Conservation (phyloP, 2,888 invertebrate genomes). For the Agonopterix alstromeriana region DNA sequence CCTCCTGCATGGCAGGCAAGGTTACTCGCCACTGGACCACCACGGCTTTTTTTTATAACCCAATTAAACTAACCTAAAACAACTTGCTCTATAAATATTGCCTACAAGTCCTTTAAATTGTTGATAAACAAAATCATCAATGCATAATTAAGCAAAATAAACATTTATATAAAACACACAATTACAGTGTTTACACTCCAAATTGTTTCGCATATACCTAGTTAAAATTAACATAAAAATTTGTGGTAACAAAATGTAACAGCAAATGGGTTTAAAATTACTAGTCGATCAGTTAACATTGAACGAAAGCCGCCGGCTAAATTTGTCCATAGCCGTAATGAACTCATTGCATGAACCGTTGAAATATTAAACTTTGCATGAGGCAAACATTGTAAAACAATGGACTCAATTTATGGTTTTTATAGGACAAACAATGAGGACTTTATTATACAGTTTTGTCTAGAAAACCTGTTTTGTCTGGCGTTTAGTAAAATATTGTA, state of each 20-base stretch:
- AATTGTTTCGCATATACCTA: constrained; percentile 20
- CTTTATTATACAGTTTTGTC: background rate
- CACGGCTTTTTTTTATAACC: too few relatives aligned
- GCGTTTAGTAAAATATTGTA: too few relatives aligned
- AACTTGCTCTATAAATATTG: too few relatives aligned
- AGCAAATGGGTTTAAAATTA: constrained; percentile 42
- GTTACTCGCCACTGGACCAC: too few relatives aligned
- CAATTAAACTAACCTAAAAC: too few relatives aligned
- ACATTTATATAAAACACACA: constrained; percentile 20
- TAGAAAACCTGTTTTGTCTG: background rate
- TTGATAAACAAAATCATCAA: too few relatives aligned
- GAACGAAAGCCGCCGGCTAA: constrained; percentile 37
- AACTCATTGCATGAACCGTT: constrained; percentile 39
- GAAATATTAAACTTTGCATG: constrained; percentile 19
- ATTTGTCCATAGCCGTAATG: constrained; percentile 36
- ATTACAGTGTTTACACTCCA: constrained; percentile 24
- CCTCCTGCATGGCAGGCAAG: too few relatives aligned
- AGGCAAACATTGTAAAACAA: constrained; percentile 13
- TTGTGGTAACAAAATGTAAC: constrained; percentile 9
- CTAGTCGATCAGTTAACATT: constrained; percentile 44
- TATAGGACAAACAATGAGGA: constrained; percentile 1
- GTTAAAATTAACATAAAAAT: constrained; percentile 31
- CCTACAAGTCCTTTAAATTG: too few relatives aligned
- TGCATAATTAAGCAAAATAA: too few relatives aligned
- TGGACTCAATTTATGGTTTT: constrained; percentile 3